phyloP scores from a whole-genome alignment of 1,140 invertebrate genomes.

The Pogonomyrmex barbatus region DNA sequence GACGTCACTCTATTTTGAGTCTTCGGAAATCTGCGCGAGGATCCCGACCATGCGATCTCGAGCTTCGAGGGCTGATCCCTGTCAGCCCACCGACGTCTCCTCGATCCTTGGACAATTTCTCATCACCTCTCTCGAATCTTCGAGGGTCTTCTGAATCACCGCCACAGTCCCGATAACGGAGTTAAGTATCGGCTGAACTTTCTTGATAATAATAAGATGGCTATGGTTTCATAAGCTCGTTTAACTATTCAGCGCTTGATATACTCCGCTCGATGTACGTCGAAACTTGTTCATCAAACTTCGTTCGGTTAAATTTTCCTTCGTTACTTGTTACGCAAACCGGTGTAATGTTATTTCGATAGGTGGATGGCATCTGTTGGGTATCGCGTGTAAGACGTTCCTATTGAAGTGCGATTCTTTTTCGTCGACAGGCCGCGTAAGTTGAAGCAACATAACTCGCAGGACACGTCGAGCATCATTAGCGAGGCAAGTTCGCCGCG shows the following conservation, averaged over 20 bases:
- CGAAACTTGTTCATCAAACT: constrained; percentile 11
- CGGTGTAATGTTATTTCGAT: constrained; percentile 8
- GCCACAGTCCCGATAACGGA: background rate
- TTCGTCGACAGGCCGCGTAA: background rate
- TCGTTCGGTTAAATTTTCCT: constrained; percentile 7
- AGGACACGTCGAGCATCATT: constrained; percentile 22
- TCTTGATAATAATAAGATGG: background rate
- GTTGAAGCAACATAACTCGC: constrained; percentile 21
- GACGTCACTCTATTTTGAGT: background rate
- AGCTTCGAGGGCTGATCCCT: no score
- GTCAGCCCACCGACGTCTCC: no score
- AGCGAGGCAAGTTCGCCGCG: constrained; percentile 7
- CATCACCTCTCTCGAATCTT: background rate
- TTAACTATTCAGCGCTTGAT: constrained; percentile 9
- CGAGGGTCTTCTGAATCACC: background rate
- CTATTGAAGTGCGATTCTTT: background rate
- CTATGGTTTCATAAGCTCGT: constrained; percentile 17
- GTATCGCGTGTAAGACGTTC: background rate
- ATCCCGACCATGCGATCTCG: background rate
- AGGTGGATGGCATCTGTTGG: background rate
- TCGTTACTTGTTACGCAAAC: constrained; percentile 29
- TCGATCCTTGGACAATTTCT: background rate
- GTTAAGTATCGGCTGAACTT: background rate
- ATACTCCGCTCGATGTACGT: background rate
- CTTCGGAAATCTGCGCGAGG: background rate